These are phyloP conservation scores for Tetranychus cinnabarinus DNA, from an alignment of 1,140 invertebrate genomes.

Conservation along the genomic window DNA sequence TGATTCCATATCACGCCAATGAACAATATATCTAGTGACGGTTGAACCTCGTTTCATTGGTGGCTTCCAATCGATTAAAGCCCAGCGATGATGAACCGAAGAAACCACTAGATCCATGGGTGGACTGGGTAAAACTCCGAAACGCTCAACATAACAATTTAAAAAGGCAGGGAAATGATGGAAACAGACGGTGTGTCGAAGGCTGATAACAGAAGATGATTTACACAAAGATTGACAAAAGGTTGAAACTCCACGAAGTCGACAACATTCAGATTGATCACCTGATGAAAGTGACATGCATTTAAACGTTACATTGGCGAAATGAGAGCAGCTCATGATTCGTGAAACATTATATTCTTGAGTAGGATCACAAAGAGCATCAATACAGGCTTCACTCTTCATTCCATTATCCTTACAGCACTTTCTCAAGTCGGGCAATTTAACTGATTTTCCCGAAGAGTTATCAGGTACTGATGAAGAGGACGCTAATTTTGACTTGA, in stretches of 20 bases:
- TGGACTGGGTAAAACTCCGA: slow-evolving; percentile 47
- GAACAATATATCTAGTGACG: slow-evolving; percentile 40
- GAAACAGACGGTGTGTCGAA: slow-evolving; percentile 40
- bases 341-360: slow-evolving; percentile 34
- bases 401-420: slow-evolving; percentile 47
- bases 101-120: slow-evolving; percentile 39
- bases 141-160: slow-evolving; percentile 52
- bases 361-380: slow-evolving; percentile 49
- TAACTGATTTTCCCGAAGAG: background rate
- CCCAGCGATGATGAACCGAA: slow-evolving; percentile 43
- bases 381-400: slow-evolving; percentile 40
- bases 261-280: slow-evolving; percentile 45
- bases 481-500: background rate
- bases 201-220: slow-evolving; percentile 38
- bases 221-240: slow-evolving; percentile 44
- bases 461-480: background rate
- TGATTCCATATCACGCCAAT: slow-evolving; percentile 30
- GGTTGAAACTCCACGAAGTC: slow-evolving; percentile 39
- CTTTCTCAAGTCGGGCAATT: slow-evolving; percentile 25
- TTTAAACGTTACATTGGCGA: slow-evolving; percentile 34
- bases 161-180: slow-evolving; percentile 50
- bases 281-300: background rate
- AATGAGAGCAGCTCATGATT: slow-evolving; percentile 60
- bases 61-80: slow-evolving; percentile 48
- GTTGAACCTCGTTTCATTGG: slow-evolving; percentile 38